Percentiles rank a stretch among this genome's conserved stretches.
phyloP scores from a whole-genome alignment of 2,888 invertebrate species.

The Arge pagana region DNA sequence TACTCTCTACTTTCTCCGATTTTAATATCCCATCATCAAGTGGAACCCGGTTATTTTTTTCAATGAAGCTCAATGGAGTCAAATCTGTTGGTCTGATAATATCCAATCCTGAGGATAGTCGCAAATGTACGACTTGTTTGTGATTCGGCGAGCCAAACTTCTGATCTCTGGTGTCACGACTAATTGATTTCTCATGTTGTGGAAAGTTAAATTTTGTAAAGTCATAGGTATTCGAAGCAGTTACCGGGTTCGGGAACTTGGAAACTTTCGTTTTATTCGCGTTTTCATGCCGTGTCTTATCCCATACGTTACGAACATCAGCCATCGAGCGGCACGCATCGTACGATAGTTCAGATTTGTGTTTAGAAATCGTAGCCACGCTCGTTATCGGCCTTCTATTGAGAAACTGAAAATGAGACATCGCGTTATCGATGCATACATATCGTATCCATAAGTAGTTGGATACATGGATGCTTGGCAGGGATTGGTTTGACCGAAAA shows the following conservation, averaged over 20 bases:
- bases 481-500: not conserved
- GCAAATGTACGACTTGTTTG: not conserved
- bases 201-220: too few species aligned
- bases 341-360: too few species aligned
- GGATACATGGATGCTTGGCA: not conserved
- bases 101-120: conserved; percentile 14
- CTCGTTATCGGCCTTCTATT: conserved; percentile 19
- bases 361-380: conserved; percentile 12
- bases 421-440: too few species aligned
- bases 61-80: too few species aligned
- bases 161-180: conserved; percentile 17
- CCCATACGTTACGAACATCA: not conserved
- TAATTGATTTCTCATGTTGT: too few species aligned
- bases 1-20: not conserved
- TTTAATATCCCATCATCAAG: conserved; percentile 12
- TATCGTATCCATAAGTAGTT: not conserved
- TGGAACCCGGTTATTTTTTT: conserved; percentile 8
- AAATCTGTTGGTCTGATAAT: conserved; percentile 6
- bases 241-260: conserved; percentile 17
- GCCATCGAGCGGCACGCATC: not conserved
- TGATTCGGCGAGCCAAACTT: conserved; percentile 2
- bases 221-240: too few species aligned
- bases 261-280: not conserved
- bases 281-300: conserved; percentile 1
- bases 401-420: conserved; percentile 25